Evolutionary conservation across 2,113 vertebrate species (phyloP).

Genomic region (Clarias batrachus): DNA sequence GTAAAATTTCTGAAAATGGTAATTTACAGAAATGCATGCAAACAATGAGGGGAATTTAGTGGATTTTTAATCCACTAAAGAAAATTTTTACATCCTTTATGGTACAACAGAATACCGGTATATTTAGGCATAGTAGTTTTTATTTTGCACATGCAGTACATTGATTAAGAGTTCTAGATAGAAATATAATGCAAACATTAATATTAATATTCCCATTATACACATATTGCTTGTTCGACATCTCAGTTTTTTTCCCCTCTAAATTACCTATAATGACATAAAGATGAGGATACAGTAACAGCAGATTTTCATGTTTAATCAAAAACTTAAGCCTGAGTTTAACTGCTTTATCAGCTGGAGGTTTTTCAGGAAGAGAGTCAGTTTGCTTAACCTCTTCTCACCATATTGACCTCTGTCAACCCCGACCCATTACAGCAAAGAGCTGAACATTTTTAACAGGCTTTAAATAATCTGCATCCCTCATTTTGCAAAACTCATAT

Average conservation of each 20-base stretch:
- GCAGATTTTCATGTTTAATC: slow-evolving; percentile 32
- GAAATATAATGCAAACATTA: not conserved
- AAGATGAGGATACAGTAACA: not conserved
- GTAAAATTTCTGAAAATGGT: not conserved
- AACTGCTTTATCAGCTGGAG: slow-evolving; percentile 60
- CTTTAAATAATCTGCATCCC: slow-evolving; percentile 8
- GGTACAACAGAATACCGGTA: not conserved
- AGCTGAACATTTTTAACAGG: slow-evolving; percentile 53
- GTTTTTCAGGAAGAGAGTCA: slow-evolving; percentile 68
- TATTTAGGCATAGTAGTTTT: not conserved
- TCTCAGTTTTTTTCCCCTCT: not conserved
- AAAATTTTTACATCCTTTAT: not conserved
- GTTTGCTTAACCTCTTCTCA: slow-evolving; percentile 93
- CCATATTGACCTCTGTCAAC: slow-evolving; percentile 89
- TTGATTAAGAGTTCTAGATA: not conserved
- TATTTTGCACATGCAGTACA: not conserved
- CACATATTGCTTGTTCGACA: not conserved
- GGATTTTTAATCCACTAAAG: not conserved
- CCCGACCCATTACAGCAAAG: slow-evolving; percentile 81
- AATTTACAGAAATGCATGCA: not conserved
- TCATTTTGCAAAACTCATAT: slow-evolving; percentile 7
- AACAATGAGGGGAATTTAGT: not conserved
- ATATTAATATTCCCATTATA: not conserved
- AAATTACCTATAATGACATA: not conserved
- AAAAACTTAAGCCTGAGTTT: slow-evolving; percentile 26